phyloP scores from a whole-genome alignment of 2,797 vertebrate species.

The Clarias laeviceps region DNA sequence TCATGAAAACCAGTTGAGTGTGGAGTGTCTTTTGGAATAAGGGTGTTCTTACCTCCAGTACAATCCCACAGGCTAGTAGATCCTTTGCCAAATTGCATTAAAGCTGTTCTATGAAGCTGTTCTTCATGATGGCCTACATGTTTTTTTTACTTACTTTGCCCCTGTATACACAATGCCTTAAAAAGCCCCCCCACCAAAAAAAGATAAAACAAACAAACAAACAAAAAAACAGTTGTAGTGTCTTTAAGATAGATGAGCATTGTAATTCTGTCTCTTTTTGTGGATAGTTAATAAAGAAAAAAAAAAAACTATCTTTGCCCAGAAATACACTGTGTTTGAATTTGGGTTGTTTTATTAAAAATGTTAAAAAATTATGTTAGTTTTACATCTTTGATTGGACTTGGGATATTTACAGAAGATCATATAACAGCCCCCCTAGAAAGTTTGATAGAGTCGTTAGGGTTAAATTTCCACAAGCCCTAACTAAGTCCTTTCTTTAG shows the following conservation, averaged over 20 bases:
- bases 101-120: background rate
- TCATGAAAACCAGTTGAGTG: background rate
- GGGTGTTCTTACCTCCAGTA: no score
- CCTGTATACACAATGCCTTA: background rate
- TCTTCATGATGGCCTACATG: background rate
- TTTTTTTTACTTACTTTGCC: background rate
- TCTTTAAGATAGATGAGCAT: constrained; percentile 10
- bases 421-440: background rate
- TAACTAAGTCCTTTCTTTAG: background rate
- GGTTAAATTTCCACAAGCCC: background rate
- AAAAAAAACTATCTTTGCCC: constrained; percentile 11
- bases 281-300: constrained; percentile 3
- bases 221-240: background rate
- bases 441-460: background rate
- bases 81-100: background rate
- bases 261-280: background rate
- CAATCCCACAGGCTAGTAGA: background rate
- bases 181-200: background rate
- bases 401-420: background rate
- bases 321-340: background rate
- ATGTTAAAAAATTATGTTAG: background rate
- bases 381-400: background rate
- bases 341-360: constrained; percentile 3
- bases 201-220: background rate
- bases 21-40: background rate